Evolutionary conservation across 2,888 invertebrate species (phyloP), one percentile per base, ranked within the genome.

Genomic region (Lysandra bellargus): DNA sequence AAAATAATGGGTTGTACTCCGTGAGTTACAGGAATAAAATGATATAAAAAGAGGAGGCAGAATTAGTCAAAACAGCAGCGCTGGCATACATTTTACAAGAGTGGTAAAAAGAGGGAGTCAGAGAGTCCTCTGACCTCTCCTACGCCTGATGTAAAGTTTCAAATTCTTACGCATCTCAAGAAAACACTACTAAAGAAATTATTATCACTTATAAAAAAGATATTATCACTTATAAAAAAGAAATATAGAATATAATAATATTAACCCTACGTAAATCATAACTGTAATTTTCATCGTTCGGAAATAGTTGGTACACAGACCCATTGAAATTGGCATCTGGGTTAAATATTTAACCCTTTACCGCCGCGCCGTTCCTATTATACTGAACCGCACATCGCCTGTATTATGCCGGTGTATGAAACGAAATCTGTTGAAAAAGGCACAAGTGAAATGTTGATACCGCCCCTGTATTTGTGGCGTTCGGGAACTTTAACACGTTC

Each of bases 401-500:
- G 14, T 69, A 69, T 69, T 69, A 14, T 69, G 64, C 64, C 30
- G 6, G 69, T 33, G 30, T 69, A 69, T 69, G 33, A 33, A 69
- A 69, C 7, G 64, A 69, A 69, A 69, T 69, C 69, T 69, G 69
- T 33, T 69, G 69, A 69, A 69, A 69, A 69, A 69, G 33, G 33
- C 17, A 69, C 69, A 33, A 33, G 33, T 37, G 4, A 69, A 69
- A 69, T 6, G 69, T 69, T 69, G 64, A 37, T 69, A 37, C 64
- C 61, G 33, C 64, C 12, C 33, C 69, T 69, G 33, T 69, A 17
- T 69, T 69, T 37, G 69, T 69, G 69, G 69, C 69, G 33, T 69
- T 37, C 30, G 69, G 33, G 5, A 0, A 69, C 4, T 33, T 69
- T 14, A 33, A 69, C 30, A 69, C 33, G 1, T 23, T 12, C 12